A percentile compares a stretch with the other conserved stretches of the same genome.
phyloP scores from a whole-genome alignment of 2,888 invertebrate species.

The Drosophila bunnanda region DNA sequence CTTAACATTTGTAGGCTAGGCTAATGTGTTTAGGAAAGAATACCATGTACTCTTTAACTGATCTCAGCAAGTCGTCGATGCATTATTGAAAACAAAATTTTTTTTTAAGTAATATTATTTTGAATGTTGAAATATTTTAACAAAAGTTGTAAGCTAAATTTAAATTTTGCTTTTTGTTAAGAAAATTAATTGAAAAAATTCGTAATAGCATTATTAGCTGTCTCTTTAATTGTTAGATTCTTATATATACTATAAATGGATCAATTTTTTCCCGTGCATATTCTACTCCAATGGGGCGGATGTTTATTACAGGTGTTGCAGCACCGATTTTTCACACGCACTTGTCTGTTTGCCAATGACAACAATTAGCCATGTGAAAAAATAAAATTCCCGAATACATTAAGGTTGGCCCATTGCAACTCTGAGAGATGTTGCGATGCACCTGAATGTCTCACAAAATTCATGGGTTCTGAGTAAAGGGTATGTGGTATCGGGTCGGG shows the following conservation, averaged over 20 bases:
- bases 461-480: constrained; percentile 15
- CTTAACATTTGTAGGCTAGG: not conserved
- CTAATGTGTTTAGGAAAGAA: too few species aligned
- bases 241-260: too few species aligned
- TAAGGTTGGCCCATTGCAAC: constrained; percentile 2
- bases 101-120: too few species aligned
- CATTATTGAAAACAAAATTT: too few species aligned
- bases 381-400: constrained; percentile 34
- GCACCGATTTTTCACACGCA: constrained; percentile 67
- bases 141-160: too few species aligned
- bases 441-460: not conserved
- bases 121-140: too few species aligned
- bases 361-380: constrained; percentile 51
- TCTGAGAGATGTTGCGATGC: constrained; percentile 6
- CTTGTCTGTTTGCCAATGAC: constrained; percentile 46
- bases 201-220: too few species aligned
- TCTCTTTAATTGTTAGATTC: too few species aligned
- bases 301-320: constrained; percentile 52
- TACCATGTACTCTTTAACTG: too few species aligned
- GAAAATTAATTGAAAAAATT: too few species aligned
- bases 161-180: too few species aligned
- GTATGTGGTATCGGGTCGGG: constrained; percentile 9
- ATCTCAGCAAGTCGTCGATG: too few species aligned
- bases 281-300: constrained; percentile 48
- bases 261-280: not conserved